A percentile compares a stretch with the other conserved stretches of the same genome.
phyloP scores from a whole-genome alignment of 2,888 invertebrate genomes.

The Phytoseiulus persimilis region DNA sequence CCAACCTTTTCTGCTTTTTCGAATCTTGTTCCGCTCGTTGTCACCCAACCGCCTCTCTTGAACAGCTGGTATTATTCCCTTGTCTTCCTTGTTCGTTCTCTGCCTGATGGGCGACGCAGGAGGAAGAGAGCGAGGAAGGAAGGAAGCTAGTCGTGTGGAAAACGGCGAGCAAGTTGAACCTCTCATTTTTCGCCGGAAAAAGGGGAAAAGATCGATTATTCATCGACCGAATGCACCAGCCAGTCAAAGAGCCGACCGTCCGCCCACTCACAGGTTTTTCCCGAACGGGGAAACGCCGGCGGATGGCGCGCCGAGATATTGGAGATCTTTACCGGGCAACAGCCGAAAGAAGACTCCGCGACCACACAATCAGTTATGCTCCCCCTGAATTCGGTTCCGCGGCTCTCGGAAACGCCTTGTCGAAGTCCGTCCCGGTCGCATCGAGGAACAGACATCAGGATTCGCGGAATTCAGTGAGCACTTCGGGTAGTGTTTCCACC shows the following conservation, averaged over 20 bases:
- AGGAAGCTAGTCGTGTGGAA: neutral
- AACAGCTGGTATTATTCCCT: neutral
- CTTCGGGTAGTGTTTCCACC: too few relatives aligned
- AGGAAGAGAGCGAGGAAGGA: neutral
- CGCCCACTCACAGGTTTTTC: neutral
- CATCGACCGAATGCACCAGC: neutral
- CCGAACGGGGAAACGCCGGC: neutral
- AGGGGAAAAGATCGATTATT: neutral
- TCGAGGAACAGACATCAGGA: too few relatives aligned
- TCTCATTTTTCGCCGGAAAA: constrained; percentile 5
- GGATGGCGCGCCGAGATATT: neutral
- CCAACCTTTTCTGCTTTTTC: too few relatives aligned
- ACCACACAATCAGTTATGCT: neutral
- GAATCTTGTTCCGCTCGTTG: neutral
- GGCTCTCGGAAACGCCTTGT: neutral
- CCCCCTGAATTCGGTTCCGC: neutral
- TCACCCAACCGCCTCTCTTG: neutral
- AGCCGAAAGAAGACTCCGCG: neutral
- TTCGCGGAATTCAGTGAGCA: too few relatives aligned
- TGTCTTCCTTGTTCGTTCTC: neutral
- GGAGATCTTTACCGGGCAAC: neutral
- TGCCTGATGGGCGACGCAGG: neutral
- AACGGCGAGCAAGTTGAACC: neutral
- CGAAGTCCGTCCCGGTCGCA: too few relatives aligned
- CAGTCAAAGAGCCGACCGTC: too few relatives aligned